Evolutionary conservation across 2,888 invertebrate species (phyloP), one percentile per base, ranked within the genome.

Genomic region (Drosophila nigricruria): DNA sequence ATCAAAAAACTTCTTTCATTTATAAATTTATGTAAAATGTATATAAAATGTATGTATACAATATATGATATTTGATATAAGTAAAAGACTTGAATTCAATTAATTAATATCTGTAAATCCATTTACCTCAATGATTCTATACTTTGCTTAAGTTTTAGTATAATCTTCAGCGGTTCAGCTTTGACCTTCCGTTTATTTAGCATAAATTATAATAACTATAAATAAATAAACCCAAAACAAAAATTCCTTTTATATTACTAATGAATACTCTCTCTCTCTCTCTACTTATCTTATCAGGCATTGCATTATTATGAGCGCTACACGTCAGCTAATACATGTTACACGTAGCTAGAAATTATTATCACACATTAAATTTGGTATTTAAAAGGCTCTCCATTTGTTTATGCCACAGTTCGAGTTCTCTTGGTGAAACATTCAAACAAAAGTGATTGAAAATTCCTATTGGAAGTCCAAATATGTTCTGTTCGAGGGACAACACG

Each of bases 321-420:
- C 12, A 12, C 0, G 6, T 10, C 10, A 25, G 4, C 12, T 9
- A 23, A 3, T 23, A 5, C 34, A 3, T 16, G 53, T 67, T 45
- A 34, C 58, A 45, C 45, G 32, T 52, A 32, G 2, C 8, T 16
- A 3, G 3, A 1, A 9, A 47, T 16, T 47, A 45, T 30, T 59
- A 67, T 69, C 52, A 53, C 42, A 27, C 16, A 52, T n/a, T n/a
- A 3, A 14, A 10, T 10, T 38, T 53, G 5, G 68, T 70, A 68
- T 61, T 47, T 68, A 68, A 61, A n/a, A 16, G 5, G 14, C 14
- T 23, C 5, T 36, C n/a, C 20, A 36, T 5, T 47, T 52, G 32
- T 12, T 42, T 18, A 2, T n/a, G 30, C n/a, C 8, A 0, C 42
- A 68, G 68, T 66, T 32, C n/a, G 27, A 59, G 32, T 42, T 67